Conservation (phyloP, 2,888 invertebrate species). For the Parnassius glacialis region DNA sequence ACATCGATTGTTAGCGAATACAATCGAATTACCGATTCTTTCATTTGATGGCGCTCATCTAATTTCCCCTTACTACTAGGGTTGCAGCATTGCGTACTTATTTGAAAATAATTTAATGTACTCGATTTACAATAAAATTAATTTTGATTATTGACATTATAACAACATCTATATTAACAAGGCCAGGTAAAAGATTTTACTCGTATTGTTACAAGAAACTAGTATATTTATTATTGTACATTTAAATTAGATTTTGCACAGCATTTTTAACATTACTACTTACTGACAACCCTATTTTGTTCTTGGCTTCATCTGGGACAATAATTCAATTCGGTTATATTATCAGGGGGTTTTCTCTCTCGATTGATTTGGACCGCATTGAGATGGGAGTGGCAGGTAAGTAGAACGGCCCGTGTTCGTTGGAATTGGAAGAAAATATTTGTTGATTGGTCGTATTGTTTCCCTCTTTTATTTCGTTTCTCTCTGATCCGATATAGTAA, state of each 20-base stretch:
- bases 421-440: slow-evolving; percentile 50
- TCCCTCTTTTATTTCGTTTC: slow-evolving; percentile 29
- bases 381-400: slow-evolving; percentile 52
- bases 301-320: slow-evolving; percentile 65
- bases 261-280: not conserved
- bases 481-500: not conserved
- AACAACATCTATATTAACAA: too few species aligned
- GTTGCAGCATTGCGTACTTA: slow-evolving; percentile 10
- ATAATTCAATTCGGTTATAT: slow-evolving; percentile 79
- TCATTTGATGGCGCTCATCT: slow-evolving; percentile 38
- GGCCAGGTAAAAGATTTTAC: too few species aligned
- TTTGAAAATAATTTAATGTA: not conserved
- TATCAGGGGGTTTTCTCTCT: slow-evolving; percentile 64
- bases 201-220: too few species aligned
- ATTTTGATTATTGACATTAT: too few species aligned
- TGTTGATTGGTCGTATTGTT: slow-evolving; percentile 49
- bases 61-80: slow-evolving; percentile 31
- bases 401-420: slow-evolving; percentile 32
- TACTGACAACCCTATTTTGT: slow-evolving; percentile 32
- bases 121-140: not conserved
- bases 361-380: slow-evolving; percentile 63
- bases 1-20: slow-evolving; percentile 68
- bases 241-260: too few species aligned
- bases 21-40: slow-evolving; percentile 75
- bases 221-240: too few species aligned